Conservation (phyloP, 2,797 vertebrate genomes). For the Pelodytes ibericus region DNA sequence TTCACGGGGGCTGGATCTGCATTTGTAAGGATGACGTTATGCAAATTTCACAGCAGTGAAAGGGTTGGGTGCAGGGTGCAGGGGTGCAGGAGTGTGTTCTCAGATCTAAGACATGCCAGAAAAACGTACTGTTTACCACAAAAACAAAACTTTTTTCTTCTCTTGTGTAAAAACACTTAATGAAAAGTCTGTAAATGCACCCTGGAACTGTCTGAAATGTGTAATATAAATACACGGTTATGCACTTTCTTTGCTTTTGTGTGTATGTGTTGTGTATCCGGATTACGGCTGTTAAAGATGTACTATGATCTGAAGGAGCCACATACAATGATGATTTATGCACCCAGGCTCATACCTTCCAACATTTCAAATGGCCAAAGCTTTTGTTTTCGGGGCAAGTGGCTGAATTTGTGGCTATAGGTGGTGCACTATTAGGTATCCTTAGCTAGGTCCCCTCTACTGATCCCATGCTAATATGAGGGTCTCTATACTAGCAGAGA, state of each 20-base stretch:
- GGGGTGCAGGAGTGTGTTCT: no score
- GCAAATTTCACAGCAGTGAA: slow-evolving; percentile 16
- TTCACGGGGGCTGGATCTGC: background rate
- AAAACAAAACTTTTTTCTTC: slow-evolving; percentile 43
- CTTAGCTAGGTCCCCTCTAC: no score
- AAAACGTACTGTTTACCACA: slow-evolving; percentile 26
- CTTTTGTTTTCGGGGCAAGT: no score
- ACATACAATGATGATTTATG: no score
- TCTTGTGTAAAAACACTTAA: slow-evolving; percentile 31
- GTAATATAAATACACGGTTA: slow-evolving; percentile 50
- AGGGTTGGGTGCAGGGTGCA: slow-evolving; percentile 15
- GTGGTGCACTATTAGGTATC: no score
- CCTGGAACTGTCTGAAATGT: slow-evolving; percentile 41
- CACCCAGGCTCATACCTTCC: no score
- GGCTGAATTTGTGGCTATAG: no score
- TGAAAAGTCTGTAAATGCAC: slow-evolving; percentile 31
- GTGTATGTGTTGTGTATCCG: background rate
- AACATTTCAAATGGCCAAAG: no score
- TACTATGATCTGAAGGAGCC: background rate
- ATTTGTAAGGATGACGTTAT: background rate
- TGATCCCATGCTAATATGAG: no score
- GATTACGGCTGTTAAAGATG: background rate
- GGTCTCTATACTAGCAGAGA: no score
- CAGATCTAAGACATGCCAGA: no score
- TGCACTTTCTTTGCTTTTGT: slow-evolving; percentile 42